These are phyloP conservation scores for Leptosomus discolor DNA, from an alignment of 2,113 vertebrate species.

Conservation along the genomic window DNA sequence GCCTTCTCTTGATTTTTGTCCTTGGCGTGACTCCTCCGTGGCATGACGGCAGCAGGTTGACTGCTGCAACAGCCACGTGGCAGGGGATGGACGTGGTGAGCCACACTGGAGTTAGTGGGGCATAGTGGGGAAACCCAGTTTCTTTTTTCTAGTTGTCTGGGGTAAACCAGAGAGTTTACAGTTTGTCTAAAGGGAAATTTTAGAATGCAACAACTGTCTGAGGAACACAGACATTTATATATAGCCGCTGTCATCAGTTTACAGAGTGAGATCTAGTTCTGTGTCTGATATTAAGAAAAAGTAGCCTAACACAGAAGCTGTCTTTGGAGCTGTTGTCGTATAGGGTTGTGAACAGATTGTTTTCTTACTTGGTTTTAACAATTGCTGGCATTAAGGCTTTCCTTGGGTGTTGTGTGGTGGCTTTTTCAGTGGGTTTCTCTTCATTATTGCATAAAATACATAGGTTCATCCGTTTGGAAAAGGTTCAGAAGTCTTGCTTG, in stretches of 20 bases:
- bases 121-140: not conserved
- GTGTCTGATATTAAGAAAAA: not conserved
- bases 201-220: not conserved
- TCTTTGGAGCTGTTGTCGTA: not conserved
- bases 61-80: not conserved
- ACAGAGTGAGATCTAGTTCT: not conserved
- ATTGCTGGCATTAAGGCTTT: not conserved
- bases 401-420: not conserved
- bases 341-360: not conserved
- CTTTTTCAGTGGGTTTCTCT: not conserved
- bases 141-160: not conserved
- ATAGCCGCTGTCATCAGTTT: not conserved
- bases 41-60: accelerated
- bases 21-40: not conserved
- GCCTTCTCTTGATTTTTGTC: not conserved
- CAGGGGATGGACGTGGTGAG: not conserved
- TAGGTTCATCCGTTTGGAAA: not conserved
- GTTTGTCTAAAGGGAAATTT: slow-evolving; percentile 8
- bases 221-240: not conserved
- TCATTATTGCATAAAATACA: not conserved
- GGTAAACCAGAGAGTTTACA: not conserved
- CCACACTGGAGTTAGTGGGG: not conserved
- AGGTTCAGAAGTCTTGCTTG: not conserved
- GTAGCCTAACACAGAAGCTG: not conserved
- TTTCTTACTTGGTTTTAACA: not conserved